Evolutionary conservation across 2,113 vertebrate genomes (phyloP).

Genomic region (Alouatta palliata): DNA sequence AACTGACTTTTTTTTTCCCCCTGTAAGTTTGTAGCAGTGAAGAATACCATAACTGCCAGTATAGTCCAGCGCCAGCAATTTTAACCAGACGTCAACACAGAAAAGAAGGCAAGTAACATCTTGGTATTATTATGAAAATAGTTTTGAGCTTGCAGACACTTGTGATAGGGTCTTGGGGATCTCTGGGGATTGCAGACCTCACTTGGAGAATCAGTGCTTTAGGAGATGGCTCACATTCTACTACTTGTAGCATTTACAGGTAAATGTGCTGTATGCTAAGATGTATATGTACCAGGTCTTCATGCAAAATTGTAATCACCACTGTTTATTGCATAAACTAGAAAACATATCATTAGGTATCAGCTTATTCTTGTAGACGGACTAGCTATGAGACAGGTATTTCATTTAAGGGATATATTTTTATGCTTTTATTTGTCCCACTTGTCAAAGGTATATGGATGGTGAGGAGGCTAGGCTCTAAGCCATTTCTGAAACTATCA

Average conservation of each 20-base stretch:
- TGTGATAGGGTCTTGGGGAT: not conserved
- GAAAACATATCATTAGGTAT: not conserved
- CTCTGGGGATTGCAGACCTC: not conserved
- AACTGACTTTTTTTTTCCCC: not conserved
- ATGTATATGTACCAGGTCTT: not conserved
- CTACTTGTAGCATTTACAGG: not conserved
- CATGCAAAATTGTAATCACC: not conserved
- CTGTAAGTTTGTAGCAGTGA: not conserved
- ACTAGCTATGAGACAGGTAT: not conserved
- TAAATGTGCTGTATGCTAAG: not conserved
- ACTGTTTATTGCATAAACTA: not conserved
- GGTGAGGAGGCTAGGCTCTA: not conserved
- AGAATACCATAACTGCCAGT: not conserved
- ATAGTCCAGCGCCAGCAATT: not conserved
- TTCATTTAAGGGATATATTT: constrained; percentile 11
- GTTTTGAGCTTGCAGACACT: not conserved
- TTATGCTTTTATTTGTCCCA: not conserved
- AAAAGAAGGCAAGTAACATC: constrained; percentile 22
- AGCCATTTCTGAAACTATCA: not conserved
- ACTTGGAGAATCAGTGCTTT: not conserved
- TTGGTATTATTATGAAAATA: not conserved
- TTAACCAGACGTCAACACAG: not conserved
- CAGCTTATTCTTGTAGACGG: not conserved
- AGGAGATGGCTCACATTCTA: not conserved
- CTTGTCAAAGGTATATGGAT: not conserved